phyloP scores from a whole-genome alignment of 1,140 invertebrate genomes.

The Trigoniulus corallinus region DNA sequence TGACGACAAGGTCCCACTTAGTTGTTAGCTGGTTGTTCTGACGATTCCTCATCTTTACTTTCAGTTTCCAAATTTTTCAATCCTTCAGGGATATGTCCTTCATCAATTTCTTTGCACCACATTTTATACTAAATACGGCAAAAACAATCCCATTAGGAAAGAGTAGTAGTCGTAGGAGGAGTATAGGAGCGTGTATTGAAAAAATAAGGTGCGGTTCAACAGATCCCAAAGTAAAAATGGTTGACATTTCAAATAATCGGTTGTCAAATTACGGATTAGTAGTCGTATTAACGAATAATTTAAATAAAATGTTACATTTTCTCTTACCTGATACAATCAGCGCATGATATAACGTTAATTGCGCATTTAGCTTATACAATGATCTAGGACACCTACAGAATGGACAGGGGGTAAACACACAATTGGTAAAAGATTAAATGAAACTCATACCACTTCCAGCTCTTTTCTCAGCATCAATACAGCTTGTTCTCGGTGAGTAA shows the following conservation, averaged over 20 bases:
- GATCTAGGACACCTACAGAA: neutral
- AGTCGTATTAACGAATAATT: too few species aligned
- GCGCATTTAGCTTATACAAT: neutral
- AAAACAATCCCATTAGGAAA: neutral
- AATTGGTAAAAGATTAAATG: neutral
- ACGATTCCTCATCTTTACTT: conserved; percentile 45
- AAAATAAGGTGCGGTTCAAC: too few species aligned
- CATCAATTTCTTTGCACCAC: conserved; percentile 61
- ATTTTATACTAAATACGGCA: conserved; percentile 49
- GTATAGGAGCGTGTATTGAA: too few species aligned
- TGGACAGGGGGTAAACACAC: neutral
- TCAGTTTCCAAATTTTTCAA: conserved; percentile 43
- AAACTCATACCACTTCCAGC: conserved; percentile 59
- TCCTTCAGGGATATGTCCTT: conserved; percentile 55
- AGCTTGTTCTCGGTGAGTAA: conserved; percentile 83
- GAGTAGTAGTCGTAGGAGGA: too few species aligned
- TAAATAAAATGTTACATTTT: too few species aligned
- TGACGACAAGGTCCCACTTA: too few species aligned
- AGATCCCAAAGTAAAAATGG: too few species aligned
- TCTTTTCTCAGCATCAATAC: conserved; percentile 75
- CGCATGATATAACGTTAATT: too few species aligned
- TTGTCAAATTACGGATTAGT: too few species aligned
- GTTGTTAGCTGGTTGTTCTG: too few species aligned
- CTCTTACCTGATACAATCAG: too few species aligned
- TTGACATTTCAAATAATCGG: too few species aligned